phyloP scores from a whole-genome alignment of 2,888 invertebrate genomes.

The Xanthia icteritia region DNA sequence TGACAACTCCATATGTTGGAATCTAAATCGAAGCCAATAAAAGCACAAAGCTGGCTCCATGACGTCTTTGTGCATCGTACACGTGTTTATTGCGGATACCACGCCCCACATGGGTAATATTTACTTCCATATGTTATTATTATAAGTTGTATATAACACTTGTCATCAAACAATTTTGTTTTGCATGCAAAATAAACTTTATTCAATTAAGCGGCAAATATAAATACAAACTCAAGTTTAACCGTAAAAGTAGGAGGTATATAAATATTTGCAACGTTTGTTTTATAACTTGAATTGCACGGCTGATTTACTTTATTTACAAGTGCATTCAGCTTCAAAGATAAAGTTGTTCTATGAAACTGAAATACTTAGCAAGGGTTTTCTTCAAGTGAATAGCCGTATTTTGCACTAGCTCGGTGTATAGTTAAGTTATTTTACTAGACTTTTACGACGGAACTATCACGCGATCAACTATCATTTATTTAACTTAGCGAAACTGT shows the following conservation, averaged over 20 bases:
- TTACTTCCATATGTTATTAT: conserved; percentile 52
- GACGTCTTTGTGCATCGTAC: conserved; percentile 70
- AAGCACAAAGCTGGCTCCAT: conserved; percentile 68
- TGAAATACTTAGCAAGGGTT: conserved; percentile 39
- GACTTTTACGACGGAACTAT: conserved; percentile 35
- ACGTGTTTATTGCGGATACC: conserved; percentile 74
- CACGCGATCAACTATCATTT: conserved; percentile 44
- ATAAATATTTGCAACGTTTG: conserved; percentile 18
- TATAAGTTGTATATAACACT: too few species aligned
- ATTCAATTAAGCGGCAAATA: conserved; percentile 14
- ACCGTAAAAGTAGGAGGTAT: conserved; percentile 1
- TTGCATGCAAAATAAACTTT: conserved; percentile 36
- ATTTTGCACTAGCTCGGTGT: conserved; percentile 21
- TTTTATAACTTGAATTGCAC: conserved; percentile 25
- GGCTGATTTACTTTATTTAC: conserved; percentile 6
- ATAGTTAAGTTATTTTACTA: conserved; percentile 42
- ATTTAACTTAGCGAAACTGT: conserved; percentile 62
- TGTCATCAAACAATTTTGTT: conserved; percentile 32
- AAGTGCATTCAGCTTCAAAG: conserved; percentile 23
- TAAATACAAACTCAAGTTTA: conserved; percentile 16
- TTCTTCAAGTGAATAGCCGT: conserved; percentile 24
- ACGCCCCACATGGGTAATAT: conserved; percentile 67
- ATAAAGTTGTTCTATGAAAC: conserved; percentile 45
- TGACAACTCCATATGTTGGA: conserved; percentile 61
- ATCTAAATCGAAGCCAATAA: conserved; percentile 69